Conservation (phyloP, 1,140 invertebrate species). For the Hyposmocoma kahamanoa region DNA sequence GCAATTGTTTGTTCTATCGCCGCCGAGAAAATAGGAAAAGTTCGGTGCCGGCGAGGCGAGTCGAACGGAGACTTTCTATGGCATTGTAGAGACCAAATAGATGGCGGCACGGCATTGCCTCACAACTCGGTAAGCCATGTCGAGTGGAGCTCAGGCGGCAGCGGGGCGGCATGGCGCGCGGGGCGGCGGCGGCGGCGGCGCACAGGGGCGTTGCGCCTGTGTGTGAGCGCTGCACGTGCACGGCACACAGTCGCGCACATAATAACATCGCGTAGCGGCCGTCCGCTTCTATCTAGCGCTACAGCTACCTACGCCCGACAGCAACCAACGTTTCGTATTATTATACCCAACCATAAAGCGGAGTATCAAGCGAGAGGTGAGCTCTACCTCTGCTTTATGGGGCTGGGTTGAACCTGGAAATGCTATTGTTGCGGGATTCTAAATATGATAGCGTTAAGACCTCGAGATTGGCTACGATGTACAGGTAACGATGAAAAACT, state of each 20-base stretch:
- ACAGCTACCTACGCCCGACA: conserved; percentile 56
- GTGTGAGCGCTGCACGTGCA: conserved; percentile 35
- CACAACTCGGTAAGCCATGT: conserved; percentile 53
- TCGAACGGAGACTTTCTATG: conserved; percentile 67
- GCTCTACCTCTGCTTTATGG: conserved; percentile 4
- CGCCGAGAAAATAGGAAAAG: conserved; percentile 55
- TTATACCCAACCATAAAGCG: conserved; percentile 56
- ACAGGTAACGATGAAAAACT: no score
- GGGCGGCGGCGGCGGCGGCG: conserved; percentile 19
- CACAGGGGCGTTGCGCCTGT: conserved; percentile 26
- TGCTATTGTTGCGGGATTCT: no score
- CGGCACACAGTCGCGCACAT: conserved; percentile 39
- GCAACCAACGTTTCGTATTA: conserved; percentile 38
- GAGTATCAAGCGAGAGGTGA: conserved; percentile 54
- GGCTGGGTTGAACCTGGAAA: no score
- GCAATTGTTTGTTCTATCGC: conserved; percentile 36
- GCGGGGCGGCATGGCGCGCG: conserved; percentile 22
- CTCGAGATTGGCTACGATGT: no score
- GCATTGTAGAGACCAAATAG: conserved; percentile 65
- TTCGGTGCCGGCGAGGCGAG: conserved; percentile 57
- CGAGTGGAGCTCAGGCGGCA: conserved; percentile 37
- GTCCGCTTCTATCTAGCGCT: conserved; percentile 54
- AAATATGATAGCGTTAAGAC: no score
- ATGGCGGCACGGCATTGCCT: conserved; percentile 63
- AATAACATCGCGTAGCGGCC: conserved; percentile 61